These are phyloP conservation scores for Mylabris sibirica DNA, from an alignment of 2,888 invertebrate genomes.

Conservation along the genomic window DNA sequence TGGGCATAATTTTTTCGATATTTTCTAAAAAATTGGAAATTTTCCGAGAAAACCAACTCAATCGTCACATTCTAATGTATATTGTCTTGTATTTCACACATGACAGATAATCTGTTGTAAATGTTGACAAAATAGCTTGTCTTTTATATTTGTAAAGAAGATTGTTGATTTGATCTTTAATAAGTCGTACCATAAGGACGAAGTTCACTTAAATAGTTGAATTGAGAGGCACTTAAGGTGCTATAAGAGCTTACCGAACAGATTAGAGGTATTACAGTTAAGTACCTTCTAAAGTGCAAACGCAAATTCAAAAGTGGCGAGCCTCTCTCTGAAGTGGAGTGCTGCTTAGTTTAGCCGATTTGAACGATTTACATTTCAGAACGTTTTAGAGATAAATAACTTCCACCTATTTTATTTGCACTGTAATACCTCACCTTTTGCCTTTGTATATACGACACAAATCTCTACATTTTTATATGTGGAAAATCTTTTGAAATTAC, in stretches of 20 bases:
- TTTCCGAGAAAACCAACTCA: neutral
- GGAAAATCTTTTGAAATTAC: neutral
- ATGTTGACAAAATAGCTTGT: constrained; percentile 52
- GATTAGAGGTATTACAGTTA: constrained; percentile 59
- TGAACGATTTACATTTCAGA: constrained; percentile 43
- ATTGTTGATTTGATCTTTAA: constrained; percentile 18
- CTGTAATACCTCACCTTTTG: neutral
- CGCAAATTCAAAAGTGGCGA: constrained; percentile 48
- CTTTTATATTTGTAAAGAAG: constrained; percentile 8
- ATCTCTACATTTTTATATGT: neutral
- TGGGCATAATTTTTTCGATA: too few species aligned
- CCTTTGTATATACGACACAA: neutral
- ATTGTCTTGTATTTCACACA: constrained; percentile 43
- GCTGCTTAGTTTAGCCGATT: constrained; percentile 42
- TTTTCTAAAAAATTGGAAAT: neutral
- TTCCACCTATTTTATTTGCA: constrained; percentile 17
- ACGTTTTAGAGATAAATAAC: constrained; percentile 37
- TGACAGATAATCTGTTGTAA: constrained; percentile 50
- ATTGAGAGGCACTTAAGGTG: constrained; percentile 60
- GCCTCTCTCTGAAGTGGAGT: constrained; percentile 33
- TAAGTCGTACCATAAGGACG: constrained; percentile 31
- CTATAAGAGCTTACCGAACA: constrained; percentile 55
- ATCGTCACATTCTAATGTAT: constrained; percentile 30
- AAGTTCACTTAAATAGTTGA: constrained; percentile 43
- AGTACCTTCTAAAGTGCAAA: constrained; percentile 53